Evolutionary conservation across 2,113 vertebrate species (phyloP), one percentile per base, ranked within the genome.

Genomic region (Carollia perspicillata): DNA sequence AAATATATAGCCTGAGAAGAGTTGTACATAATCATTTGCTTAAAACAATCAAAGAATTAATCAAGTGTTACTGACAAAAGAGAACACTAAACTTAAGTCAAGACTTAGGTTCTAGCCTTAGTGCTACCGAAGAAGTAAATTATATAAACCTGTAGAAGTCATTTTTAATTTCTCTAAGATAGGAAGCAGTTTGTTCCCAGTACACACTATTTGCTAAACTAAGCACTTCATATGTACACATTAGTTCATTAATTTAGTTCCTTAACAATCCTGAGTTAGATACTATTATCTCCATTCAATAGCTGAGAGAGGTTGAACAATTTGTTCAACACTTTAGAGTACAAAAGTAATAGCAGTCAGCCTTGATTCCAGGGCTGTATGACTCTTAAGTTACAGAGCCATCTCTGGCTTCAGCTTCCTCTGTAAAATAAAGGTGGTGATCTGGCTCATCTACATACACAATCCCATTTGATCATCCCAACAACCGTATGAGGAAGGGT

Each of bases 21-120:
- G 14, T 74, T 93, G 83, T 93, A 93, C 47, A 90, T 94, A 87
- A 68, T 84, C 40, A 74, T 51, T 79, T 63, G 49, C 88, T 92
- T 75, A n/a, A 84, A 79, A 83, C 90, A 20, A 89, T 74, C 18
- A 69, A 60, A 40, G 42, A 89, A 58, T 80, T 63, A 87, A 58
- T 90, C 55, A 95, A 78, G 1, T 30, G 85, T 37, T 65, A 80
- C 0, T 84, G 55, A 94, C 42, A 93, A 94, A 95, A 83, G 22
- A 93, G 40, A 83, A 74, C n/a, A 79, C 40, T 20, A 58, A 71
- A 33, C 10, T 51, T 35, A 87, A 85, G 16, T 28, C 44, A 89
- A 40, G 35, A 63, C 18, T 35, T 71, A 53, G 16, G 42, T 81
- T 83, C 68, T 74, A 74, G 53, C 78, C 53, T 81, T 44, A 81